These are phyloP conservation scores for Drosophila busckii DNA, from an alignment of 1,140 invertebrate genomes.

Conservation along the genomic window DNA sequence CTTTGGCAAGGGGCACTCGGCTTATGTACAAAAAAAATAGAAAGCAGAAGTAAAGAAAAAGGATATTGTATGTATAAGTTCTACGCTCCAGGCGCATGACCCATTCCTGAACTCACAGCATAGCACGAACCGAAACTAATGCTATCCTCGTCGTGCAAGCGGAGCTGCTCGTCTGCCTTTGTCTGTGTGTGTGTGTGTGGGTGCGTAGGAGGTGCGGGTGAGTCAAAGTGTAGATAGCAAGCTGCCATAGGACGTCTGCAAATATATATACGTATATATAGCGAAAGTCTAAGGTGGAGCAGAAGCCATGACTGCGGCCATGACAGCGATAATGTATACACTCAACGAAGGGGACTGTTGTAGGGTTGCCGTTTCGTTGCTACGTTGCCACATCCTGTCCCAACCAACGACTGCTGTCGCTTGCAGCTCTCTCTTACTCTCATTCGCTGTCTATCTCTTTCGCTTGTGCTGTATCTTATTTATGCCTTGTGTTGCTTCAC, in stretches of 20 bases:
- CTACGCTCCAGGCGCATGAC: slow-evolving; percentile 67
- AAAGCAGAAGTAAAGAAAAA: slow-evolving; percentile 7
- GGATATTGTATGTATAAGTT: slow-evolving; percentile 31
- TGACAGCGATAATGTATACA: slow-evolving; percentile 74
- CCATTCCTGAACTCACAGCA: slow-evolving; percentile 72
- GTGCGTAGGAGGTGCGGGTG: slow-evolving; percentile 40
- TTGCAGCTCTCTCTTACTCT: slow-evolving; percentile 10
- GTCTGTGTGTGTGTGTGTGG: slow-evolving; percentile 23
- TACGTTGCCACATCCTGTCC: slow-evolving; percentile 21
- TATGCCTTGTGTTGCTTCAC: background rate
- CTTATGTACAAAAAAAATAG: slow-evolving; percentile 46
- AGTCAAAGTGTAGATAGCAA: slow-evolving; percentile 75
- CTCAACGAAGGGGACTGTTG: slow-evolving; percentile 28
- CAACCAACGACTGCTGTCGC: slow-evolving; percentile 23
- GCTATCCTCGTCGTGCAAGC: slow-evolving; percentile 52
- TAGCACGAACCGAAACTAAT: slow-evolving; percentile 46
- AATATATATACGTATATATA: slow-evolving; percentile 60
- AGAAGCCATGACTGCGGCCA: slow-evolving; percentile 77
- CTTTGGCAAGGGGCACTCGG: slow-evolving; percentile 19
- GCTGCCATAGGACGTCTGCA: slow-evolving; percentile 68
- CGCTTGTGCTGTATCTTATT: slow-evolving; percentile 2
- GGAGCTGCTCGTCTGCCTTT: background rate
- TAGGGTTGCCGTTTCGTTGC: slow-evolving; percentile 49
- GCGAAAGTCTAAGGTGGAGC: slow-evolving; percentile 76
- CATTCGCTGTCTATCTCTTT: slow-evolving; percentile 7